phyloP scores from a whole-genome alignment of 2,888 invertebrate species.

The Pogonocherus hispidulus region DNA sequence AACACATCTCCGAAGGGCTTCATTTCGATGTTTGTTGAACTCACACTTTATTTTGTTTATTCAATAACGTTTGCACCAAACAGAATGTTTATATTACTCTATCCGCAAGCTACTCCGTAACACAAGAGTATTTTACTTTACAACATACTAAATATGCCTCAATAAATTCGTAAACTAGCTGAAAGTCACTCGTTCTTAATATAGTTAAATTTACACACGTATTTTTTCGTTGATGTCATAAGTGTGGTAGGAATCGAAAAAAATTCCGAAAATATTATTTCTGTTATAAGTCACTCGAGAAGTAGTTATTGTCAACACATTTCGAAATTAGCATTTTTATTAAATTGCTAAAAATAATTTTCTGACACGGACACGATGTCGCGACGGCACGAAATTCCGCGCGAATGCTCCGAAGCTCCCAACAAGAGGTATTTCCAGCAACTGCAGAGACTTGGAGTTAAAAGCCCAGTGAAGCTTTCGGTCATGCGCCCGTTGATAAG shows the following conservation, averaged over 20 bases:
- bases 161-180: background rate
- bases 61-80: slow-evolving; percentile 8
- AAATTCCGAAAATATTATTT: background rate
- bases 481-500: slow-evolving; percentile 51
- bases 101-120: background rate
- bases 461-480: slow-evolving; percentile 55
- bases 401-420: slow-evolving; percentile 26
- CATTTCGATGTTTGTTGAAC: slow-evolving; percentile 36
- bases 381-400: background rate
- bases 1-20: slow-evolving; percentile 39
- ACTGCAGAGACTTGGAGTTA: slow-evolving; percentile 58
- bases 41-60: slow-evolving; percentile 28
- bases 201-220: background rate
- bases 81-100: background rate
- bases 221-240: background rate
- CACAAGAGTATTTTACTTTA: background rate
- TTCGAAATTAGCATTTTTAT: background rate
- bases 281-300: no score
- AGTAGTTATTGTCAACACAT: background rate
- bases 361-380: background rate
- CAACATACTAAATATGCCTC: background rate
- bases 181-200: background rate
- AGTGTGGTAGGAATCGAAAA: background rate
- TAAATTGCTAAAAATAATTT: background rate
- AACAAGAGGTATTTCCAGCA: slow-evolving; percentile 46